These are phyloP conservation scores for Drosophila picticornis DNA, from an alignment of 2,888 invertebrate genomes.

Conservation along the genomic window DNA sequence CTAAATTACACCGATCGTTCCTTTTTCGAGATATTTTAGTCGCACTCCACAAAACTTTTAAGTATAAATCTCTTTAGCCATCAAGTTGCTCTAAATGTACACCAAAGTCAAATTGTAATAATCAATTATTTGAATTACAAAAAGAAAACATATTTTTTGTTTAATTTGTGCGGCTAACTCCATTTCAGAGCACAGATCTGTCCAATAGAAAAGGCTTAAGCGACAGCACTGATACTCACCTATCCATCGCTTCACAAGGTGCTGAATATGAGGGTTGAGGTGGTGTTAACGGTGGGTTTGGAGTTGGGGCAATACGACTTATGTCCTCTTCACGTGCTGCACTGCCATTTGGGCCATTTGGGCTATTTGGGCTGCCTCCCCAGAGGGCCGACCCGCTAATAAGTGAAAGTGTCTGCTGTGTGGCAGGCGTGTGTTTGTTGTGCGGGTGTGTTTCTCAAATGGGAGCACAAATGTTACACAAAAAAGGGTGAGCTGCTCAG, in stretches of 20 bases:
- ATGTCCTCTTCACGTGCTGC: constrained; percentile 58
- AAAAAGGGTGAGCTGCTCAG: constrained; percentile 45
- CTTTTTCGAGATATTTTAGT: neutral
- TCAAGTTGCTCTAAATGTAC: neutral
- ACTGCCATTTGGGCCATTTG: constrained; percentile 59
- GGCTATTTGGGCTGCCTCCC: constrained; percentile 50
- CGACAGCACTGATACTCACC: neutral
- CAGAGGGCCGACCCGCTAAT: constrained; percentile 51
- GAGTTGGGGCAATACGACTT: constrained; percentile 23
- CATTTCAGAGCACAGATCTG: neutral
- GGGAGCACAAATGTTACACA: constrained; percentile 38
- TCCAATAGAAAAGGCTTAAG: neutral
- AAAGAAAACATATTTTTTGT: neutral
- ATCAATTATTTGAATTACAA: neutral
- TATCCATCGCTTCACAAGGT: constrained; percentile 3
- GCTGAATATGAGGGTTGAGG: constrained; percentile 11
- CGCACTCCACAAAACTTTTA: neutral
- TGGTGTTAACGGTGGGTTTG: neutral
- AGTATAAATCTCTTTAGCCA: neutral
- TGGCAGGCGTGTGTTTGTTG: constrained; percentile 5
- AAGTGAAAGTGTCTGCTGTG: constrained; percentile 68
- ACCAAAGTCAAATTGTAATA: neutral
- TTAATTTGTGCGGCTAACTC: neutral
- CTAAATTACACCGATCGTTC: neutral
- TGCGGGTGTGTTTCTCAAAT: constrained; percentile 33